Evolutionary conservation across 2,888 invertebrate genomes (phyloP).

Genomic region (Agonopterix alstromeriana): DNA sequence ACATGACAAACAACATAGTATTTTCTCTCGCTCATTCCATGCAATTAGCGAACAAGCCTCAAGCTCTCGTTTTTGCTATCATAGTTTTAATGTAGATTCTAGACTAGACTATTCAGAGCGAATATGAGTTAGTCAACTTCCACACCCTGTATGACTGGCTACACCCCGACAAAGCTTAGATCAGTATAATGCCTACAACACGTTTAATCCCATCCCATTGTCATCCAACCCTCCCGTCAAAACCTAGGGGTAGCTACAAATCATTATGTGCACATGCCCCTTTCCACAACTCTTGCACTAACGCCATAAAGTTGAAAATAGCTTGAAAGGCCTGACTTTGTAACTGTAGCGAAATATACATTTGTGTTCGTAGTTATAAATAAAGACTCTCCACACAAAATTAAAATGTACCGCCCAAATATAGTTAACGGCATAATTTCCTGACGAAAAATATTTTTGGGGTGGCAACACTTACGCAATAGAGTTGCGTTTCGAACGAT

Average conservation of each 20-base stretch:
- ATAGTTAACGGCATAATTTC: conserved; percentile 55
- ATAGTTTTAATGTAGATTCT: too few species aligned
- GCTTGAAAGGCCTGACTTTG: too few species aligned
- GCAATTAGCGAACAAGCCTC: too few species aligned
- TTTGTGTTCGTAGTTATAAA: conserved; percentile 1
- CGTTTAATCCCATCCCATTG: conserved; percentile 69
- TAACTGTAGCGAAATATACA: too few species aligned
- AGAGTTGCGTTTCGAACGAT: conserved; percentile 21
- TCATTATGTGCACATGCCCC: conserved; percentile 5
- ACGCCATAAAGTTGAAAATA: too few species aligned
- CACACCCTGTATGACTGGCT: conserved; percentile 16
- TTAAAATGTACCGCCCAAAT: conserved; percentile 66
- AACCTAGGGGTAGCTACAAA: conserved; percentile 23
- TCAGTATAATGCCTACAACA: conserved; percentile 63
- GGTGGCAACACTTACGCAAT: conserved; percentile 27
- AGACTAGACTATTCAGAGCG: too few species aligned
- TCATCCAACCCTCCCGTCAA: conserved; percentile 37
- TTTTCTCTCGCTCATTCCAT: too few species aligned
- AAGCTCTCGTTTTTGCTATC: too few species aligned
- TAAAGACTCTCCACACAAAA: conserved; percentile 58
- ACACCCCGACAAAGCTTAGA: conserved; percentile 34
- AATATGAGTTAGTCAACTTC: background rate
- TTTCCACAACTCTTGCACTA: too few species aligned
- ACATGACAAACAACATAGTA: too few species aligned
- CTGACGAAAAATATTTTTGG: conserved; percentile 28